phyloP scores from a whole-genome alignment of 2,888 invertebrate genomes.

The Noctua fimbriata region DNA sequence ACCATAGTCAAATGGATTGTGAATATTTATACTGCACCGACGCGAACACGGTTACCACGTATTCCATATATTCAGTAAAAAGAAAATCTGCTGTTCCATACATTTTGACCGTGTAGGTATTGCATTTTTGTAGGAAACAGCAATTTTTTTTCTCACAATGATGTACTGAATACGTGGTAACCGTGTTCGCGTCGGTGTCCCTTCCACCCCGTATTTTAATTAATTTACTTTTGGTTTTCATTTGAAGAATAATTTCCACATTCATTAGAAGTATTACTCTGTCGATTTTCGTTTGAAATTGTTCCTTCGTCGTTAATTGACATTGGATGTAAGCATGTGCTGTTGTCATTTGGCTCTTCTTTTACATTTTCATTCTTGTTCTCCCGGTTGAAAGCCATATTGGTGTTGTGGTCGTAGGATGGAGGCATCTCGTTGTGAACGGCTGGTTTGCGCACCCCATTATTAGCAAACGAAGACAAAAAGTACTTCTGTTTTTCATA shows the following conservation, averaged over 20 bases:
- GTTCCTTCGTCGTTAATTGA: conserved; percentile 46
- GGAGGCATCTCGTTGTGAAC: conserved; percentile 49
- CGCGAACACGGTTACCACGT: no score
- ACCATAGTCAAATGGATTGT: conserved; percentile 12
- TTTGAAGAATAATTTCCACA: conserved; percentile 40
- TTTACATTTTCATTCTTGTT: conserved; percentile 61
- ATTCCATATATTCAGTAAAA: no score
- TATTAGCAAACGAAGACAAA: conserved; percentile 70
- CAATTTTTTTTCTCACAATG: no score
- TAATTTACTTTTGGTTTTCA: conserved; percentile 45
- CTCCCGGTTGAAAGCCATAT: conserved; percentile 55
- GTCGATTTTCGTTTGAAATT: conserved; percentile 51
- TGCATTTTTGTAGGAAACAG: no score
- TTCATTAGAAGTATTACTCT: conserved; percentile 56
- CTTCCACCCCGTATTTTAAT: neutral
- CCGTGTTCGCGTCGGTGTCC: no score
- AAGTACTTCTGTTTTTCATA: conserved; percentile 76
- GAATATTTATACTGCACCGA: neutral
- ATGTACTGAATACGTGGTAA: no score
- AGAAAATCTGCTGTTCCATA: no score
- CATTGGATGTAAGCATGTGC: conserved; percentile 50
- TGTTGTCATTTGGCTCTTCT: conserved; percentile 60
- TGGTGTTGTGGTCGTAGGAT: conserved; percentile 39
- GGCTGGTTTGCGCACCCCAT: conserved; percentile 59
- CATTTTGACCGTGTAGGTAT: no score